These are phyloP conservation scores for Hycleus phaleratus DNA, from an alignment of 1,140 invertebrate genomes.

Conservation along the genomic window DNA sequence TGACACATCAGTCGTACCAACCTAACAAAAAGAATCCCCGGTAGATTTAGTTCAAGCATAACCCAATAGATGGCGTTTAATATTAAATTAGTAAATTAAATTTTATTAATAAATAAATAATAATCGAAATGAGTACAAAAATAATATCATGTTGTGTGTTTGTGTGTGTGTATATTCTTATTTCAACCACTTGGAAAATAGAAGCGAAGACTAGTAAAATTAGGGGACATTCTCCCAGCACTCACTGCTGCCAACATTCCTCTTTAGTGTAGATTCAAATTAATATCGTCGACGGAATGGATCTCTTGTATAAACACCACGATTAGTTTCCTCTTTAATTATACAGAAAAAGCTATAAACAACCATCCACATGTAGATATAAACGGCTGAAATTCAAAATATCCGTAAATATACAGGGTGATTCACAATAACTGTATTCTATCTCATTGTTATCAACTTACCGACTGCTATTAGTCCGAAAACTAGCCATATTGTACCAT, in stretches of 20 bases:
- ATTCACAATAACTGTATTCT: conserved; percentile 14
- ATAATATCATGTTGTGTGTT: too few relatives aligned
- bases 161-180: too few relatives aligned
- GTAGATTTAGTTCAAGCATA: too few relatives aligned
- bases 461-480: conserved; percentile 54
- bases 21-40: too few relatives aligned
- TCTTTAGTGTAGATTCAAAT: conserved; percentile 10
- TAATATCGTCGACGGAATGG: conserved; percentile 50
- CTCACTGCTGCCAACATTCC: neutral
- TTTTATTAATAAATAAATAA: too few relatives aligned
- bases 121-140: too few relatives aligned
- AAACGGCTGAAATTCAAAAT: conserved; percentile 51
- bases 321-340: conserved; percentile 57
- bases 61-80: too few relatives aligned
- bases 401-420: conserved; percentile 1
- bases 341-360: conserved; percentile 71
- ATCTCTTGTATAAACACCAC: conserved; percentile 55
- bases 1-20: too few relatives aligned
- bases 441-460: conserved; percentile 37
- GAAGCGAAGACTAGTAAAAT: too few relatives aligned
- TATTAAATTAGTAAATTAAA: too few relatives aligned
- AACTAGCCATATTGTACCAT: conserved; percentile 52
- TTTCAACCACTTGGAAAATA: too few relatives aligned
- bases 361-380: conserved; percentile 67
- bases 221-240: too few relatives aligned